Percentiles rank a stretch among this genome's conserved stretches.
These are phyloP conservation scores for Lycia hirtaria DNA, from an alignment of 2,888 invertebrate species.

Conservation along the genomic window DNA sequence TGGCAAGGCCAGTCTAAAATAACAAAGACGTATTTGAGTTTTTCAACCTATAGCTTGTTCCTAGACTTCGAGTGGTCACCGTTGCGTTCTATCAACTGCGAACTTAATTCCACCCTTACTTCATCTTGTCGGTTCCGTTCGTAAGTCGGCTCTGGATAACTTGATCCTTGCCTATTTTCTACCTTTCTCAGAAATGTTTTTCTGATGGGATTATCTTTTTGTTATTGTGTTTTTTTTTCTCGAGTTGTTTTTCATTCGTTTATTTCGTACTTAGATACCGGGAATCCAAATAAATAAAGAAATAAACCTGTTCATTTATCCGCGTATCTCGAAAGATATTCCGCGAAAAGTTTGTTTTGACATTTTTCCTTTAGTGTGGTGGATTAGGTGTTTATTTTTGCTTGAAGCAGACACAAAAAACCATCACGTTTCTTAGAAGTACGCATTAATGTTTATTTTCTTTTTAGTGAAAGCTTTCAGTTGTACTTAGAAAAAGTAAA, in stretches of 20 bases:
- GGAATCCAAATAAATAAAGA: background rate
- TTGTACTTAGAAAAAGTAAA: background rate
- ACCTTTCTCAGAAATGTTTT: background rate
- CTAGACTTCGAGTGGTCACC: no score
- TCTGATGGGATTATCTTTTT: conserved; percentile 3
- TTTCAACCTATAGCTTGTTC: no score
- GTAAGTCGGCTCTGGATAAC: background rate
- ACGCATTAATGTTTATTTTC: background rate
- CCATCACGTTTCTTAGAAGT: background rate
- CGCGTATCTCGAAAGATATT: background rate
- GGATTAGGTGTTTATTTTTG: background rate
- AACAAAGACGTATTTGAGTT: no score
- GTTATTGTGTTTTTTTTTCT: conserved; percentile 2
- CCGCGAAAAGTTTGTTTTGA: background rate
- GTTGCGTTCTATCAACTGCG: background rate
- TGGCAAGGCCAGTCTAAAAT: no score
- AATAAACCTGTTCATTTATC: conserved; percentile 2
- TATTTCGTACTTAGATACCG: background rate
- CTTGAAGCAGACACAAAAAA: background rate
- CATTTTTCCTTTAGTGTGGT: background rate
- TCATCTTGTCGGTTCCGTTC: background rate
- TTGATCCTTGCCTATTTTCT: background rate
- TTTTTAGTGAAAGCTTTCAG: background rate
- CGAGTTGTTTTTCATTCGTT: conserved; percentile 2
- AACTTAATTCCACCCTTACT: background rate